Evolutionary conservation across 2,888 invertebrate genomes (phyloP), one percentile per base, ranked within the genome.

Genomic region (Drosophila cognata): DNA sequence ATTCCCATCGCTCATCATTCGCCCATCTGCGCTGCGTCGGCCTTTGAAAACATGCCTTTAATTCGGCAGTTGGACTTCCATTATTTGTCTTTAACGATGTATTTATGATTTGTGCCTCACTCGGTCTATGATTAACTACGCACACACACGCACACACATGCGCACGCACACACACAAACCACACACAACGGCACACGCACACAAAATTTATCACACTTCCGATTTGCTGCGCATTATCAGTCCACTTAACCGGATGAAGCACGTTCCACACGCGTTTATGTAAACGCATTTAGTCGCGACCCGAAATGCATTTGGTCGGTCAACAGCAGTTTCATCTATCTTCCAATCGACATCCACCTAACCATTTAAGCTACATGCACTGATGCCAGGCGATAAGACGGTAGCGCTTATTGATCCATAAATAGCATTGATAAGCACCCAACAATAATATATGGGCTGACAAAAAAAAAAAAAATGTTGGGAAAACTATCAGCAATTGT

Each of bases 71-170:
- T 82, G 75, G 68, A 71, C 79, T 74, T 74, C 73, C 86, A 88
- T 85, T 79, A 88, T 74, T 85, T 70, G 76, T 85, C 77, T 80
- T 79, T 77, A 78, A 74, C 86, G 78, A 82, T 77, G 83, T 86
- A 89, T 85, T 82, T 84, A 84, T 88, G 81, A 82, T 77, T 82
- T 84, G 71, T 70, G 80, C 56, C 48, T 51, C 57, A 58, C 18
- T 21, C 18, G 59, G 63, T 66, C 60, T 71, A 73, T 89, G 84
- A 87, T 87, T 81, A 84, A 84, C 82, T 74, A 71, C 57, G 65
- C 80, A 64, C 61, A 53, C 63, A 59, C 83, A 85, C 73, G 69
- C 79, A 38, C 61, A 41, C 74, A 38, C 61, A 41, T 71, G 21
- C 57, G 63, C 79, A 85, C 71, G 67, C 79, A 38, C 59, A 41